phyloP scores from a whole-genome alignment of 2,113 vertebrate species.

The Murina feae region DNA sequence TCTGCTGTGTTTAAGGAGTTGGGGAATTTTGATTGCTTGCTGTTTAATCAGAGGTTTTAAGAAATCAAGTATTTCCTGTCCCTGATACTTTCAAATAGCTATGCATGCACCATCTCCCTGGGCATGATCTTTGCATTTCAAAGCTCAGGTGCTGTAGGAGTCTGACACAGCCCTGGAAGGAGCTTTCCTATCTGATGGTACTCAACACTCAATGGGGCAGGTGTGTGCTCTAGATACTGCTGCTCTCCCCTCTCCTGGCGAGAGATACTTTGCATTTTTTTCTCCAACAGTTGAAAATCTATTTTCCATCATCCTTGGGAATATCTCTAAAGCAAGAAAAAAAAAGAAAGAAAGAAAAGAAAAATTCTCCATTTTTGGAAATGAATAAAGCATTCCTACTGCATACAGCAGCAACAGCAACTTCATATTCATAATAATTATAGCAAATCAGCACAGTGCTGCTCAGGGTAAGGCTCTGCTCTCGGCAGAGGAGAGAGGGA shows the following conservation, averaged over 20 bases:
- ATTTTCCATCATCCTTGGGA: not conserved
- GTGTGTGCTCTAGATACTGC: not conserved
- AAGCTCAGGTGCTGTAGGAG: not conserved
- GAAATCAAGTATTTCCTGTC: not conserved
- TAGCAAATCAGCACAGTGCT: not conserved
- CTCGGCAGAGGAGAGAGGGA: not conserved
- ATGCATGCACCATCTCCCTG: not conserved
- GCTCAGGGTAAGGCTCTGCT: not conserved
- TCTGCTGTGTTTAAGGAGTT: not conserved
- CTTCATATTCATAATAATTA: not conserved
- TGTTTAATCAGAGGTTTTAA: not conserved
- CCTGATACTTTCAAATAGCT: not conserved
- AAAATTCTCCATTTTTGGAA: not conserved
- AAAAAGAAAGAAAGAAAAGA: not conserved
- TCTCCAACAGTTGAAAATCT: not conserved
- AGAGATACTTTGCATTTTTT: not conserved
- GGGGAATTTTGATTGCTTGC: not conserved
- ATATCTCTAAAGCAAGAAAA: not conserved
- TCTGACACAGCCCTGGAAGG: not conserved
- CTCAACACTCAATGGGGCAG: not conserved
- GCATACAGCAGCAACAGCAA: not conserved
- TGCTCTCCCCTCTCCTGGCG: not conserved
- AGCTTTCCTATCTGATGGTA: not conserved
- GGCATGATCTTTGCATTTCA: not conserved
- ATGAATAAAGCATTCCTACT: not conserved